phyloP scores from a whole-genome alignment of 2,113 vertebrate genomes.

The Hyla sarda region DNA sequence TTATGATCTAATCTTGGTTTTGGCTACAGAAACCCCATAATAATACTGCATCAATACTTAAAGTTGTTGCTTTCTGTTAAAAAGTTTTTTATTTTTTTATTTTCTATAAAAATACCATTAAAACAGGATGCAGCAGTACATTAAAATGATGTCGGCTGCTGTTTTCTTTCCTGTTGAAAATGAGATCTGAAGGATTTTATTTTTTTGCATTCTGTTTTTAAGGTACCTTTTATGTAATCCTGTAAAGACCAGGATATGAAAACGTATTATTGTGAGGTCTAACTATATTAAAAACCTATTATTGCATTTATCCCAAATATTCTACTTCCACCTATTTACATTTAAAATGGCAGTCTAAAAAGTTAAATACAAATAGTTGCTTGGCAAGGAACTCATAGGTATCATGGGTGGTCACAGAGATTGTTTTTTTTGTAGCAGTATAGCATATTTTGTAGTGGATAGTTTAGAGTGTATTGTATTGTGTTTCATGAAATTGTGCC shows the following conservation, averaged over 20 bases:
- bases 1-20: background rate
- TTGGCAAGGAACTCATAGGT: no score
- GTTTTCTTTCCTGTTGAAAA: no score
- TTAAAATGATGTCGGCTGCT: no score
- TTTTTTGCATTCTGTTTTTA: no score
- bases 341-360: background rate
- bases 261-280: background rate
- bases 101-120: background rate
- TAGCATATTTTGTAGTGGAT: no score
- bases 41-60: background rate
- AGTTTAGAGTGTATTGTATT: no score
- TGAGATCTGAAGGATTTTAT: no score
- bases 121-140: background rate
- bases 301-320: background rate
- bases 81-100: background rate
- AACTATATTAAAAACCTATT: background rate
- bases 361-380: background rate
- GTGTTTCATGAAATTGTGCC: no score
- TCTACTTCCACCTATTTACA: background rate
- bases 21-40: background rate
- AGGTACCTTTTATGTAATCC: background rate
- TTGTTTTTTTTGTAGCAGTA: no score
- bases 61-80: background rate
- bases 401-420: no score
- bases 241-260: background rate